Evolutionary conservation across 2,797 vertebrate species (phyloP).

Genomic region (Tympanoctomys barrerae): DNA sequence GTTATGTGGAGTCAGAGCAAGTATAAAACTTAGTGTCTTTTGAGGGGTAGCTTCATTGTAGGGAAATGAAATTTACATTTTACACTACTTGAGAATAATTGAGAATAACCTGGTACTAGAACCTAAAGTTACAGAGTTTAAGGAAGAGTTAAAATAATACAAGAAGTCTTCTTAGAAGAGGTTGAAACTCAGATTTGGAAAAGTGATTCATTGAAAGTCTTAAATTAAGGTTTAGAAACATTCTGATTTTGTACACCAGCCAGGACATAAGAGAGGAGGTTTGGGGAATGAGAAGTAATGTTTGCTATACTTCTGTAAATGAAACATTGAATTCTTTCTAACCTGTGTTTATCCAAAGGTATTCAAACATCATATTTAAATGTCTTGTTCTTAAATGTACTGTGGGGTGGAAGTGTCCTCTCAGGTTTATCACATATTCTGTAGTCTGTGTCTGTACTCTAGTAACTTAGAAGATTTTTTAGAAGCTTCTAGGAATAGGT

Average conservation of each 20-base stretch:
- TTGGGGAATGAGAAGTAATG: background rate
- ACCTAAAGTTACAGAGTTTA: slow-evolving; percentile 46
- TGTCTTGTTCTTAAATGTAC: background rate
- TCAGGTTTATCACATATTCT: slow-evolving; percentile 24
- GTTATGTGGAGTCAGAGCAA: slow-evolving; percentile 7
- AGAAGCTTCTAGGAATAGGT: background rate
- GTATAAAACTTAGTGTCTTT: background rate
- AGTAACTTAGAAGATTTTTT: slow-evolving; percentile 10
- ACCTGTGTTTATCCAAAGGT: background rate
- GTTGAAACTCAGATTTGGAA: slow-evolving; percentile 55
- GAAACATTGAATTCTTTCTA: slow-evolving; percentile 52
- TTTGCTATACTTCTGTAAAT: slow-evolving; percentile 36
- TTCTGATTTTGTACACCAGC: slow-evolving; percentile 13
- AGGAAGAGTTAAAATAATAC: slow-evolving; percentile 47
- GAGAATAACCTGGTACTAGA: slow-evolving; percentile 29
- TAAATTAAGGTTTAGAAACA: slow-evolving; percentile 55
- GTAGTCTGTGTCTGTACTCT: slow-evolving; percentile 37
- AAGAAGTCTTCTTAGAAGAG: background rate
- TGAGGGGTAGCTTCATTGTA: slow-evolving; percentile 25
- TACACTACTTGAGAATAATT: background rate
- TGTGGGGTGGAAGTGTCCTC: background rate
- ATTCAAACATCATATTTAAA: slow-evolving; percentile 51
- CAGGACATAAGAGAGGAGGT: background rate
- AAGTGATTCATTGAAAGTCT: background rate
- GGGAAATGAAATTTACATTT: background rate